These are phyloP conservation scores for Mormyrus hasselquistii DNA, from an alignment of 2,797 vertebrate species.

Conservation along the genomic window DNA sequence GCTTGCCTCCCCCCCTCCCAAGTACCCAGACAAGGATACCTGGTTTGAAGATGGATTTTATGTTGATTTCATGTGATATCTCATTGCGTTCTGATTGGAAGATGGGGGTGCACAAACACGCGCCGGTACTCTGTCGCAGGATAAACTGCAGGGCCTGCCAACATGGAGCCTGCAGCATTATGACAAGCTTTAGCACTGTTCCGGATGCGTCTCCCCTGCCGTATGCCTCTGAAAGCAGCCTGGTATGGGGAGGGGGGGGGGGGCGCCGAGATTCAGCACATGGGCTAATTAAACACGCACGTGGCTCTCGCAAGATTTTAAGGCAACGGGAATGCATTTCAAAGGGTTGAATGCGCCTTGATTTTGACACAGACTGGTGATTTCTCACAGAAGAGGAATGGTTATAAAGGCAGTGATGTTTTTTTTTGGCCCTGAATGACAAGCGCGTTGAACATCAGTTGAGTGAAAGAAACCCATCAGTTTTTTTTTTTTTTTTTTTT, in stretches of 20 bases:
- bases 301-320: not conserved
- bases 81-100: not conserved
- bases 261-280: not conserved
- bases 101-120: not conserved
- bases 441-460: not conserved
- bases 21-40: not conserved
- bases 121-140: not conserved
- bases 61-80: not conserved
- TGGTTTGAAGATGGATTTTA: not conserved
- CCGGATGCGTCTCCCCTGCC: not conserved
- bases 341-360: not conserved
- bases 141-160: not conserved
- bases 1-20: not conserved
- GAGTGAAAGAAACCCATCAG: not conserved
- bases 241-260: not conserved
- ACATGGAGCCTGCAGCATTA: not conserved
- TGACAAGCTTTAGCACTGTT: not conserved
- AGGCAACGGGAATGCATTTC: not conserved
- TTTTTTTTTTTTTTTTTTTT: not conserved
- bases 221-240: not conserved
- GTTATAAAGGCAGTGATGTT: not conserved
- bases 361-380: slow-evolving; percentile 1
- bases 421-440: not conserved
- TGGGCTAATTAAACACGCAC: not conserved
- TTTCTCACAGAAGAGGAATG: not conserved